Conservation (phyloP, 2,888 invertebrate species). For the Trichacis sp. region DNA sequence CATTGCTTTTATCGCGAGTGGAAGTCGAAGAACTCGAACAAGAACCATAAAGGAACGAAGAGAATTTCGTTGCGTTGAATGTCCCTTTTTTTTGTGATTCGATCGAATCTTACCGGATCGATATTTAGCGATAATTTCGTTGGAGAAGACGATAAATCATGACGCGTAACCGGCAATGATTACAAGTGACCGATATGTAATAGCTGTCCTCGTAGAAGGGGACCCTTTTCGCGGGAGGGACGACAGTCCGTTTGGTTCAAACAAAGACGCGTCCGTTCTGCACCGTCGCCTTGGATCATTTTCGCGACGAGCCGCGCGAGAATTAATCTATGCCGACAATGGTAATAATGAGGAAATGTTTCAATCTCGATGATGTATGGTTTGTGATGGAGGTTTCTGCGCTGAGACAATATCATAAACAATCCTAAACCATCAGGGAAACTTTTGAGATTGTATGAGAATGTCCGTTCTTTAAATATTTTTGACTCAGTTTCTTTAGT, state of each 20-base stretch:
- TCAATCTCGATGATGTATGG: slow-evolving; percentile 67
- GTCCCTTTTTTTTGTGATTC: background rate
- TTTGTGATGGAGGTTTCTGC: slow-evolving; percentile 38
- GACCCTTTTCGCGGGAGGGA: slow-evolving; percentile 45
- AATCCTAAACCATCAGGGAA: no score
- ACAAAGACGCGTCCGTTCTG: slow-evolving; percentile 54
- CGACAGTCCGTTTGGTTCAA: slow-evolving; percentile 55
- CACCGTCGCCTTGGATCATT: slow-evolving; percentile 45
- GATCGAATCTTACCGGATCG: no score
- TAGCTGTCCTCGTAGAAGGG: slow-evolving; percentile 22
- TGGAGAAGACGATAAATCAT: slow-evolving; percentile 3
- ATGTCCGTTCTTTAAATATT: no score
- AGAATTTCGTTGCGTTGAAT: background rate
- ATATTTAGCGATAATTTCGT: no score
- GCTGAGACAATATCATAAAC: no score
- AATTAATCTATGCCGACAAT: slow-evolving; percentile 68
- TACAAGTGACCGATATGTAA: slow-evolving; percentile 31
- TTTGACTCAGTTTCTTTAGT: no score
- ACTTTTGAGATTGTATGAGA: no score
- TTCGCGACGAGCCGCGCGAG: slow-evolving; percentile 49
- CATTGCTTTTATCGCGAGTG: slow-evolving; percentile 34
- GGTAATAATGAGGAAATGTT: slow-evolving; percentile 69
- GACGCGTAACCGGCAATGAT: background rate
- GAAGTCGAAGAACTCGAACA: background rate
- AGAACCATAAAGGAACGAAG: background rate